Conservation (phyloP, 1,140 invertebrate species). For the Eurosta solidaginis region DNA sequence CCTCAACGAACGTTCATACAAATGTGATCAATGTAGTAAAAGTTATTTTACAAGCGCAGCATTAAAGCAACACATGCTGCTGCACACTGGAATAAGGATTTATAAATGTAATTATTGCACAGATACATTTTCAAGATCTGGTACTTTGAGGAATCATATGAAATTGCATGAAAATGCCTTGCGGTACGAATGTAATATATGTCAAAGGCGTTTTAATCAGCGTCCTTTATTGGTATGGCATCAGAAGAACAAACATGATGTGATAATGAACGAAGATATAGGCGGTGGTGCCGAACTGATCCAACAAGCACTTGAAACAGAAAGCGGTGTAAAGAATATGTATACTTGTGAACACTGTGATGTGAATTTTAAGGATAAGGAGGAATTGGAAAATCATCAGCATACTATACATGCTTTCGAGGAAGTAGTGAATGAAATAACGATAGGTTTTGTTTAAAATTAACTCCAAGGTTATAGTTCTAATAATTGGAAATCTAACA, state of each 20-base stretch:
- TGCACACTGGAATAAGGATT: conserved; percentile 81
- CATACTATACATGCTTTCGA: not conserved
- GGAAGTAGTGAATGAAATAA: not conserved
- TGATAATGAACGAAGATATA: not conserved
- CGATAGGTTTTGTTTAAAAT: not conserved
- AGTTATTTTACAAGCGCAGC: conserved; percentile 44
- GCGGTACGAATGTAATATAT: conserved; percentile 71
- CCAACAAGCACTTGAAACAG: not conserved
- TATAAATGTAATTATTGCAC: conserved; percentile 73
- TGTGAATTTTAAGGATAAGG: not conserved
- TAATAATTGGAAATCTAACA: too few relatives aligned
- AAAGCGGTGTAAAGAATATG: not conserved
- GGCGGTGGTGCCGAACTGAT: not conserved
- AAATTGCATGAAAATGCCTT: conserved; percentile 82
- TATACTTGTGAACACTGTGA: not conserved
- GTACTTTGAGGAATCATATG: conserved; percentile 82
- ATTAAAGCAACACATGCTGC: conserved; percentile 65
- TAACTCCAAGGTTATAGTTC: too few relatives aligned
- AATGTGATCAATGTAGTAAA: conserved; percentile 44
- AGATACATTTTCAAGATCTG: conserved; percentile 80
- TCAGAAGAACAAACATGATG: conserved; percentile 1
- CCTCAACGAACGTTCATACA: conserved; percentile 41
- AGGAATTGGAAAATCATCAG: not conserved
- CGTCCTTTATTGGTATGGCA: not conserved
- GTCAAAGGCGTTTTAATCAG: conserved; percentile 36